Evolutionary conservation across 2,797 vertebrate genomes (phyloP).

Genomic region (Channallabes apus): DNA sequence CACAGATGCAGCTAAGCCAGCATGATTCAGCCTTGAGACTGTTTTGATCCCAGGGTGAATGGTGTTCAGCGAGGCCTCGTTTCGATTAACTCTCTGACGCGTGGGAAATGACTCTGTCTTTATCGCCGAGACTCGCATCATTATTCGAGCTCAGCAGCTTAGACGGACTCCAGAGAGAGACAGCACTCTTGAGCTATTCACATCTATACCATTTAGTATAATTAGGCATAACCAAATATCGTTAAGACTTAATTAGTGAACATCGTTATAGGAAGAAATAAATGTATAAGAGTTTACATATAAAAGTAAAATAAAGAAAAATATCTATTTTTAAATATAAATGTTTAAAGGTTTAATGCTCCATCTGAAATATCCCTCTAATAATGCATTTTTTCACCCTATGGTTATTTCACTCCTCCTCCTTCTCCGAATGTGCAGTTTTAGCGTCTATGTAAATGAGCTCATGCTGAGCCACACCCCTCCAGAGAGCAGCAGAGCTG

Average conservation of each 20-base stretch:
- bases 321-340: background rate
- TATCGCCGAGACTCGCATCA: constrained; percentile 22
- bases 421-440: too few species aligned
- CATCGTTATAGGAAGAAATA: background rate
- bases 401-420: too few species aligned
- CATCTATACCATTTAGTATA: background rate
- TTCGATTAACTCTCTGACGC: constrained; percentile 33
- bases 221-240: background rate
- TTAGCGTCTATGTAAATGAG: too few species aligned
- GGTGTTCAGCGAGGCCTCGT: constrained; percentile 22
- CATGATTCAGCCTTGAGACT: constrained; percentile 30
- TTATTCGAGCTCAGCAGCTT: constrained; percentile 13
- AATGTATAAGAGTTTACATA: background rate
- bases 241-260: background rate
- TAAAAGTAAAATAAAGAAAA: background rate
- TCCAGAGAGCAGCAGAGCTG: too few species aligned
- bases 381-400: too few species aligned
- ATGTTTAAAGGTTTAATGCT: background rate
- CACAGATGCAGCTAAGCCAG: background rate
- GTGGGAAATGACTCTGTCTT: constrained; percentile 5
- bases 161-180: background rate
- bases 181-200: background rate
- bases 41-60: constrained; percentile 27
- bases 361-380: too few species aligned
- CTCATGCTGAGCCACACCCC: too few species aligned